Evolutionary conservation across 2,888 invertebrate genomes (phyloP).

Genomic region (Rotaria sp.): DNA sequence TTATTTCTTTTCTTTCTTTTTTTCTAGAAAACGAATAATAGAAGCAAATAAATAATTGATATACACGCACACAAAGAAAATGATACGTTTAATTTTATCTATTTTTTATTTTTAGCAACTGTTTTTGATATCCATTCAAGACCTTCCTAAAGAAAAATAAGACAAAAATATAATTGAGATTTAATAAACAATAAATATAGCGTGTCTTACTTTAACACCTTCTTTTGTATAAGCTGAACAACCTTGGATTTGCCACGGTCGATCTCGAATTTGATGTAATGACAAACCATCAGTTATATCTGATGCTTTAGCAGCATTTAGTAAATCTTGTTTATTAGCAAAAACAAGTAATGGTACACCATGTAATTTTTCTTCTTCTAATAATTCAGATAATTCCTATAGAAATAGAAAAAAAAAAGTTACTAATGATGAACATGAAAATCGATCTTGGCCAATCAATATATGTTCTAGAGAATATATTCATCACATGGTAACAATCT

Average conservation of each 20-base stretch:
- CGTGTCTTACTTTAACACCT: constrained; percentile 63
- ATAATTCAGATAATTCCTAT: constrained; percentile 77
- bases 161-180: not conserved
- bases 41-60: constrained; percentile 6
- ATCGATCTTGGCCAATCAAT: too few relatives aligned
- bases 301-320: constrained; percentile 65
- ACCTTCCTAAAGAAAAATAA: not conserved
- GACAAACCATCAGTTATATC: constrained; percentile 73
- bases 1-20: not conserved
- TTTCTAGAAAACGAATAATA: not conserved
- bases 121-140: constrained; percentile 26
- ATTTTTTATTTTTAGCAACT: not conserved
- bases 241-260: constrained; percentile 94
- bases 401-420: constrained; percentile 16
- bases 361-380: constrained; percentile 82
- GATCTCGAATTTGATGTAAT: constrained; percentile 75
- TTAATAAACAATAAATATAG: not conserved
- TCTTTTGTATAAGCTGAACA: constrained; percentile 83
- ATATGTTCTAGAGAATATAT: too few relatives aligned
- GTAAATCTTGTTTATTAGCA: constrained; percentile 93
- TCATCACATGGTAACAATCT: too few relatives aligned
- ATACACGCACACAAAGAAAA: not conserved
- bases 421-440: too few relatives aligned
- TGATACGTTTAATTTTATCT: not conserved
- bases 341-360: constrained; percentile 84